Evolutionary conservation across 2,113 vertebrate species (phyloP).

Genomic region (Herpetotheres cachinnans): DNA sequence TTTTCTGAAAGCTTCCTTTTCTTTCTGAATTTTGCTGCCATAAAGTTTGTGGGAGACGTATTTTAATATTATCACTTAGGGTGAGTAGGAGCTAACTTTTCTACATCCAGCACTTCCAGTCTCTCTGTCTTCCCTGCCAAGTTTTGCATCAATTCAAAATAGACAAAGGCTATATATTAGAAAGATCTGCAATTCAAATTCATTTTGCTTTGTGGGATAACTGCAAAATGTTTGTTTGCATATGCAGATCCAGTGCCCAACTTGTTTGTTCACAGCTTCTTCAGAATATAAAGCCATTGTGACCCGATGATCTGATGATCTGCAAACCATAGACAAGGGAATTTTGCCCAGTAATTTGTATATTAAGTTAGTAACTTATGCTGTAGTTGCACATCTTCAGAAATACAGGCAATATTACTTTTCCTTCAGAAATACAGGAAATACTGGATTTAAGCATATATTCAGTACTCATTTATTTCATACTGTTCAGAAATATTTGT

Average conservation of each 20-base stretch:
- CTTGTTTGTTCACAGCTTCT: conserved; percentile 42
- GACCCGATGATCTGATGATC: not conserved
- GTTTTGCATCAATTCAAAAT: not conserved
- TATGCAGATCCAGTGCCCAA: not conserved
- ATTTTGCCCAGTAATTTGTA: not conserved
- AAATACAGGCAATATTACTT: not conserved
- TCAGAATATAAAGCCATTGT: not conserved
- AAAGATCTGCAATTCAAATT: not conserved
- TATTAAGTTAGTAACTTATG: not conserved
- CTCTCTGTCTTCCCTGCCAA: not conserved
- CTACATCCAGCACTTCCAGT: not conserved
- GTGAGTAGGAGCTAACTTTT: conserved; percentile 10
- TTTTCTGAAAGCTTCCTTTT: conserved; percentile 5
- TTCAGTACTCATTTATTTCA: not conserved
- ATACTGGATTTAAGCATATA: not conserved
- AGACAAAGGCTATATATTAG: not conserved
- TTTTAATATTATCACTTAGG: not conserved
- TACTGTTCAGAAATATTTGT: not conserved
- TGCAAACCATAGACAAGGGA: not conserved
- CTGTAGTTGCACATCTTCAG: not conserved
- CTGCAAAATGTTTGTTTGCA: conserved; percentile 12
- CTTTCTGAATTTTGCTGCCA: not conserved
- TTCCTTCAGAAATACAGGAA: not conserved
- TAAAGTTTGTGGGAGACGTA: not conserved
- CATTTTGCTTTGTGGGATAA: not conserved